A percentile compares a stretch with the other conserved stretches of the same genome.
These are phyloP conservation scores for Rhegmatorhina hoffmannsi DNA, from an alignment of 2,113 vertebrate genomes.

Conservation along the genomic window DNA sequence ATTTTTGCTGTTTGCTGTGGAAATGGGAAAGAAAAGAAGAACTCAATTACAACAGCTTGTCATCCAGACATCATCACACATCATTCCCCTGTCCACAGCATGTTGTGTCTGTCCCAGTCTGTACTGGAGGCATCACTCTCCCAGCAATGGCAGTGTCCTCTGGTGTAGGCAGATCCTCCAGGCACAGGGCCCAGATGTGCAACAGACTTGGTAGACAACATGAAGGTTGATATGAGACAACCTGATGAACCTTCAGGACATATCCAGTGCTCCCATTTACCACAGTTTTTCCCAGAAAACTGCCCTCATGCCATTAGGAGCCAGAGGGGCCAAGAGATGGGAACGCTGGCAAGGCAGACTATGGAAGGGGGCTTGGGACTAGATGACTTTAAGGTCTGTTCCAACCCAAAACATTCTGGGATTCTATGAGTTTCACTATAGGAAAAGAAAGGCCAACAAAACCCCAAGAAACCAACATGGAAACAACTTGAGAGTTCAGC, in stretches of 20 bases:
- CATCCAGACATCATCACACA: neutral
- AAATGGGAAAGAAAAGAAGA: neutral
- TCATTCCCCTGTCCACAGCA: neutral
- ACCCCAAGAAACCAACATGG: accelerated
- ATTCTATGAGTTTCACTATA: neutral
- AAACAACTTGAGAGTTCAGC: neutral
- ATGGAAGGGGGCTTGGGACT: neutral
- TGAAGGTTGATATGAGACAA: neutral
- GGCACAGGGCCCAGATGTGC: neutral
- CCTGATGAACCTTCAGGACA: neutral
- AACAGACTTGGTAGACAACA: neutral
- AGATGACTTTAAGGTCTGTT: neutral
- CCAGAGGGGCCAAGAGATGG: neutral
- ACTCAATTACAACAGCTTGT: neutral
- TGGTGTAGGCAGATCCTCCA: neutral
- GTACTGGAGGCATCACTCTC: neutral
- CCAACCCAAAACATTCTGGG: neutral
- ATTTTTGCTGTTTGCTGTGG: neutral
- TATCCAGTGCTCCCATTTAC: neutral
- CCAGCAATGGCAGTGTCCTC: neutral
- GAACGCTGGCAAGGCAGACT: neutral
- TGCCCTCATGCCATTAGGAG: neutral
- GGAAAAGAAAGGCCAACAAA: neutral
- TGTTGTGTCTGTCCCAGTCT: neutral
- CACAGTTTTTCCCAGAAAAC: neutral